phyloP scores from a whole-genome alignment of 2,797 vertebrate genomes.

The Pipistrellus nathusii region DNA sequence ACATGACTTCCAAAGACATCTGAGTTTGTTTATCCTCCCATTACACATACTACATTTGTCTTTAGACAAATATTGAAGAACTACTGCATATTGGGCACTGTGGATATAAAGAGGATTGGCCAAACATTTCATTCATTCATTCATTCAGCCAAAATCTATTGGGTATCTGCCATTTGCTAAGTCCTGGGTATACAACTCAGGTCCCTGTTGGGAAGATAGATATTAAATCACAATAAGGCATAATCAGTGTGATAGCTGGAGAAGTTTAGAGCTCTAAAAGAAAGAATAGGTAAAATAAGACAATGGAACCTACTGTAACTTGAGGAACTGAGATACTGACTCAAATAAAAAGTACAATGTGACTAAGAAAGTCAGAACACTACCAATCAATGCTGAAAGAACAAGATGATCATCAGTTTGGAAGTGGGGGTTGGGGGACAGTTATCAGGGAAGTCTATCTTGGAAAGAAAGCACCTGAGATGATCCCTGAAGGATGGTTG shows the following conservation, averaged over 20 bases:
- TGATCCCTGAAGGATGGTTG: neutral
- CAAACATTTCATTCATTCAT: neutral
- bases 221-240: neutral
- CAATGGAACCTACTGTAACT: neutral
- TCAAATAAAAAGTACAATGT: neutral
- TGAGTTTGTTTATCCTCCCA: neutral
- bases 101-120: neutral
- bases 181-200: neutral
- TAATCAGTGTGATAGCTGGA: neutral
- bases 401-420: neutral
- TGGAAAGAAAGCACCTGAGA: neutral
- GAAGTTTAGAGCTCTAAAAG: neutral
- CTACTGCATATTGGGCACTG: neutral
- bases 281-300: neutral
- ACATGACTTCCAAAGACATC: neutral
- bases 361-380: neutral
- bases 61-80: constrained; percentile 8
- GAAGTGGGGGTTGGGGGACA: no score
- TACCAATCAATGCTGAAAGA: neutral
- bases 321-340: neutral
- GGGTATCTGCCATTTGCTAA: neutral
- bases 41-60: neutral
- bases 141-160: neutral
- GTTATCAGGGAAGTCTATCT: neutral
- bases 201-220: constrained; percentile 1